Percentiles rank a stretch among this genome's conserved stretches.
These are phyloP conservation scores for Tyto alba DNA, from an alignment of 2,113 vertebrate species.

Conservation along the genomic window DNA sequence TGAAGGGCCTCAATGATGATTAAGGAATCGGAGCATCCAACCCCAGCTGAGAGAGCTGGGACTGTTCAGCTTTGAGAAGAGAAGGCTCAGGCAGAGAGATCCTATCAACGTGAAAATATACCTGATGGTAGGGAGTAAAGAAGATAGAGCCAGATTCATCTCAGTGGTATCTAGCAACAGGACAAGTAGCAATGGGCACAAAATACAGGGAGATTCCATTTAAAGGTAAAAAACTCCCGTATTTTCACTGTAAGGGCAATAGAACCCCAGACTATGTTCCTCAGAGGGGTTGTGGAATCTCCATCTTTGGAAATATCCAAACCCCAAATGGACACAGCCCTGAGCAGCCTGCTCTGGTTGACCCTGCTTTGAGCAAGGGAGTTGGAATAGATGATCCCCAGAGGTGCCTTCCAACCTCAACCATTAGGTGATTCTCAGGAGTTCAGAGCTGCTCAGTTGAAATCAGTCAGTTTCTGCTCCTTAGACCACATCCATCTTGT, in stretches of 20 bases:
- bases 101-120: background rate
- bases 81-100: background rate
- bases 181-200: background rate
- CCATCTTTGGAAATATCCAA: background rate
- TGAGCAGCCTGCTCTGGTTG: background rate
- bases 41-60: background rate
- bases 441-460: background rate
- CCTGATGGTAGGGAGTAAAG: background rate
- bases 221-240: background rate
- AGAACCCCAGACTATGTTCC: background rate
- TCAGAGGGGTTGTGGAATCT: background rate
- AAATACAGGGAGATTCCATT: background rate
- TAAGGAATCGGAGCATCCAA: background rate
- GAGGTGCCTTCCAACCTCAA: background rate
- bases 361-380: background rate
- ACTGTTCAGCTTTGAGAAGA: background rate
- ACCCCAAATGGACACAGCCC: background rate
- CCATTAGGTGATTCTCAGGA: background rate
- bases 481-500: constrained; percentile 46
- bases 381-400: background rate
- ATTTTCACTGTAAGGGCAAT: background rate
- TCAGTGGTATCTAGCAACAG: background rate
- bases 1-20: background rate
- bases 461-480: constrained; percentile 39
- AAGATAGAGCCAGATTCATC: background rate